Evolutionary conservation across 2,113 vertebrate species (phyloP).

Genomic region (Zapus hudsonius): DNA sequence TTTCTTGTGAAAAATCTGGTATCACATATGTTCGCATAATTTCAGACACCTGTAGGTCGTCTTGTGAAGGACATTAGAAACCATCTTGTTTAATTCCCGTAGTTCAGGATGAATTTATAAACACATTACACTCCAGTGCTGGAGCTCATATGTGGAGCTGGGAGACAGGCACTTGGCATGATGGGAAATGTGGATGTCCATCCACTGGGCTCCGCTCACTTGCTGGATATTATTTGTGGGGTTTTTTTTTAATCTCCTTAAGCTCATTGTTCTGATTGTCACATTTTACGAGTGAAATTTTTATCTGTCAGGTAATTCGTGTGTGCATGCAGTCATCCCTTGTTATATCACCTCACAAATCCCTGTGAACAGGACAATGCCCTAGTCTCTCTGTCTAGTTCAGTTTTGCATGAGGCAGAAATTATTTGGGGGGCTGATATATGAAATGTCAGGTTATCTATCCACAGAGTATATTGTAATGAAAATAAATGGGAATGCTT

Average conservation of each 20-base stretch:
- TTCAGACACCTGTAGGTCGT: not conserved
- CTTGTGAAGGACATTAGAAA: not conserved
- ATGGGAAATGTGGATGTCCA: not conserved
- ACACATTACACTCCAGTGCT: accelerated
- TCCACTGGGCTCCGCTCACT: not conserved
- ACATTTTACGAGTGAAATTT: not conserved
- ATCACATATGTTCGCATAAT: not conserved
- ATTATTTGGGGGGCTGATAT: not conserved
- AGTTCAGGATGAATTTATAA: not conserved
- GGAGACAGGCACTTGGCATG: accelerated
- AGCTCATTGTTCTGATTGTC: not conserved
- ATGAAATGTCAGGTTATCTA: not conserved
- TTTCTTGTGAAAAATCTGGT: conserved; percentile 26
- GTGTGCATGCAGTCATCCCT: not conserved
- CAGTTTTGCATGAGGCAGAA: not conserved
- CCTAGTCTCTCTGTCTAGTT: conserved; percentile 7
- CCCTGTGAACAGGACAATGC: not conserved
- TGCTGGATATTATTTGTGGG: not conserved
- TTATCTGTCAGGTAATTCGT: not conserved
- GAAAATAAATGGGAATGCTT: not conserved
- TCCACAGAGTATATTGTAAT: not conserved
- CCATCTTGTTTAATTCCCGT: not conserved
- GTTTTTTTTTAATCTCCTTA: not conserved
- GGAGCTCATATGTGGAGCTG: accelerated
- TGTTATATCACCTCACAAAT: not conserved